These are phyloP conservation scores for Steatornis caripensis DNA, from an alignment of 2,113 vertebrate genomes.

Conservation along the genomic window DNA sequence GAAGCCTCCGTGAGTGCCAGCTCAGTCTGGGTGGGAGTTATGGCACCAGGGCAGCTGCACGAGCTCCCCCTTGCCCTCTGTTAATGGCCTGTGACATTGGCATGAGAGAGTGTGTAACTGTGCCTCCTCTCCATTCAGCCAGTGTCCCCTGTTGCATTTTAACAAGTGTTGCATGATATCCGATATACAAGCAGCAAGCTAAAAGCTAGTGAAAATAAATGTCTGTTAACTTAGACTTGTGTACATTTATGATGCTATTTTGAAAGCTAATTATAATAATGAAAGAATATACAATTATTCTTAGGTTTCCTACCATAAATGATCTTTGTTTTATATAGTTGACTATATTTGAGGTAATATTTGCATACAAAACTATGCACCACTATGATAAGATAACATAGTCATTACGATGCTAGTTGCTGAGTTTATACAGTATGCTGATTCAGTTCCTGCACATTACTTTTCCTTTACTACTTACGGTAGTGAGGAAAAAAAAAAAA, in stretches of 20 bases:
- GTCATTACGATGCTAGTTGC: not conserved
- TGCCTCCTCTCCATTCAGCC: not conserved
- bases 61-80: not conserved
- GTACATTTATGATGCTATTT: not conserved
- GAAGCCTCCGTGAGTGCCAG: no score
- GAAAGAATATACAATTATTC: not conserved
- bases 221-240: not conserved
- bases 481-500: not conserved
- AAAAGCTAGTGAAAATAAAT: not conserved
- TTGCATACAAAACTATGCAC: not conserved
- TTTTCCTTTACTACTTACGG: not conserved
- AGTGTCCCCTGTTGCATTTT: rapidly evolving
- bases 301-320: not conserved
- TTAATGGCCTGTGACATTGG: rapidly evolving
- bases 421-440: not conserved
- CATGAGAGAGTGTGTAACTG: not conserved
- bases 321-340: not conserved
- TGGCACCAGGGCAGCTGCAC: not conserved
- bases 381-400: slow-evolving; percentile 9
- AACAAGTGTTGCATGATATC: not conserved
- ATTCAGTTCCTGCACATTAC: not conserved
- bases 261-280: not conserved
- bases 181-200: not conserved
- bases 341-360: not conserved
- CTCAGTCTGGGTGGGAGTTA: no score